Evolutionary conservation across 2,888 invertebrate species (phyloP), one percentile per base, ranked within the genome.

Genomic region (Apomyelois bistriatella): DNA sequence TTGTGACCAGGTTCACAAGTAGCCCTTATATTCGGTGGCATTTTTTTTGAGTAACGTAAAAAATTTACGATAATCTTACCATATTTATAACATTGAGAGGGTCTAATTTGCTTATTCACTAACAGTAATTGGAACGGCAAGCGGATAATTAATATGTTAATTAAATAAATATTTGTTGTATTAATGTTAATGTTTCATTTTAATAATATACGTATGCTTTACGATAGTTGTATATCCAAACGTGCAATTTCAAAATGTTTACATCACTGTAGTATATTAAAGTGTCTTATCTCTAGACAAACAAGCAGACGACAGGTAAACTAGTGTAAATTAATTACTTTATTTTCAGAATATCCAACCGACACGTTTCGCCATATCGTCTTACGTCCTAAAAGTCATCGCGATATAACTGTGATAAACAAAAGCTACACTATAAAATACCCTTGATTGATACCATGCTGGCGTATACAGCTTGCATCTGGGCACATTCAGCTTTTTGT

Each of bases 401-500:
- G 16, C 30, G 46, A 46, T 46, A 30, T 16, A 46, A 46, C 46
- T 12, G 48, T 46, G 22, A 52, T 36, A 43, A 56, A 49, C 47
- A 37, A 55, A 50, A 47, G 58, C 53, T 54, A 53, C 57, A 60
- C 52, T 59, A 58, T 59, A 58, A 58, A 66, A 63, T 59, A 59
- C 43, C 60, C 62, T 70, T 76, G 75, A 78, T 77, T 75, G 77
- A 79, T 78, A 74, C 71, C 69, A 63, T 60, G 74, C 68, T 75
- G 75, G 65, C 62, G 55, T n/a, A 37, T 43, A 43, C 57, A 52
- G 53, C 66, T 61, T 56, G 69, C 72, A 74, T 70, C 69, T 69
- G 70, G 64, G 61, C 60, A 64, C 67, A 72, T 70, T 69, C 68
- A 66, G 64, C 62, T 73, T 66, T 74, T 76, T 79, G 73, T 73